Evolutionary conservation across 2,888 invertebrate species (phyloP), one percentile per base, ranked within the genome.

Genomic region (Eristalis pertinax): DNA sequence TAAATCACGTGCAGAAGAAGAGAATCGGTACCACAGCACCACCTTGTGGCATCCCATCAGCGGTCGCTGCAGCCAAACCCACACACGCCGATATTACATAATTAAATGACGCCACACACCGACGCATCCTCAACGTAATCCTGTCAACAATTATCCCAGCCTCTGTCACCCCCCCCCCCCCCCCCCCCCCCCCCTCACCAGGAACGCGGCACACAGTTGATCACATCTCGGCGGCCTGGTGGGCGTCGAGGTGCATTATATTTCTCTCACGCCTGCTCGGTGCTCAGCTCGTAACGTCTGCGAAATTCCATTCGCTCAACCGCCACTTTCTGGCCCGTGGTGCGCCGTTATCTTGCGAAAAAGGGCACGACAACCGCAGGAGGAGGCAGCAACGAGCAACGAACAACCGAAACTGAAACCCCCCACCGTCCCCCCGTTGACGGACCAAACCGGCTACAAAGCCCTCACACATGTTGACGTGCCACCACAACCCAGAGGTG

Each of bases 111-210:
- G 60, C 68, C 67, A 81, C 43, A 73, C 84, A 76, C 75, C 68
- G 72, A 76, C 67, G 81, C 70, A 35, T 67, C 24, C 69, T 22
- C 74, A 75, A 65, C 65, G 58, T 58, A 79, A 63, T 84, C 72
- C 84, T 85, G 76, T 81, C 80, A 81, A 85, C 84, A 85, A 85
- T 85, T 76, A 80, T 76, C 78, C 74, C 79, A 79, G 50, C 19
- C 50, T 50, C 38, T 4, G 13, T 13, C 38, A 10, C 4, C n/a
- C 69, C 41, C 70, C 41, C 56, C 68, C 19, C 50, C 38, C 41
- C 26, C n/a, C 26, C 35, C 8, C 24, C 13, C 15, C 5, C 7
- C 19, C 10, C 41, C 8, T 60, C 11, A 26, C 26, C n/a, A n/a
- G n/a, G n/a, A 26, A 26, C 1, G 26, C 26, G 26, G 26, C 26